Base-by-base conservation (phyloP, 35 echinoderm and acorn worm species). In the Lytechinus variegatus region DNA sequence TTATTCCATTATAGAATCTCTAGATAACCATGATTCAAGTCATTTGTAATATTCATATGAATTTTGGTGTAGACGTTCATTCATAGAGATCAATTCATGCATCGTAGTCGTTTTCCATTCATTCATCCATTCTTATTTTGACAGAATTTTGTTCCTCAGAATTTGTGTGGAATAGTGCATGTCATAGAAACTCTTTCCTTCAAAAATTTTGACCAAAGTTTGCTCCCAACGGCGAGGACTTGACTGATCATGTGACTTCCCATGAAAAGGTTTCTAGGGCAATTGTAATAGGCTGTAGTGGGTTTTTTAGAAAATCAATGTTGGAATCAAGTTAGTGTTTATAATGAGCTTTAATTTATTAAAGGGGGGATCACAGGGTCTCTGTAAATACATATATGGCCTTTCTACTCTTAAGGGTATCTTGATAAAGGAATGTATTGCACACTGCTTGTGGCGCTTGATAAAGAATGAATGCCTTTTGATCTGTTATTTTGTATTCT, bases 331-430 rank as follows among this genome's bases (percentile, higher is more conserved):
- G 1, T 79, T 5, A 79, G 12, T 90, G 24, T 89, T 33, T 27
- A 12, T 89, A 52, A 52, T 90, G n/a, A 28, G 44, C 9, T 55
- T 93, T 55, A 93, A 93, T 54, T 93, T 93, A 93, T 57, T 53
- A 93, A 93, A 93, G 92, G 54, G 92, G 92, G 92, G 27, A 27
- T 54, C 21, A 93, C 92, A 93, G 92, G 92, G 92, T 93, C 9
- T 54, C 6, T 27, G 21, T 52, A 90, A 14, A 10, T 79, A 79
- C 4, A n/a, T 21, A 57, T 93, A n/a, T 93, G 52, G 92, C 53
- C 54, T 54, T 53, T 16, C 12, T 55, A 19, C 27, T 24, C 54
- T 9, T 27, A 54, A n/a, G 9, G 53, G 28, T 2, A 53, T 93
- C 54, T 55, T 57, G 12, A 33, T 55, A n/a, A 93, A 93, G n/a